Evolutionary conservation across 1,140 invertebrate genomes (phyloP).

Genomic region (Zaprionus tsacasi): DNA sequence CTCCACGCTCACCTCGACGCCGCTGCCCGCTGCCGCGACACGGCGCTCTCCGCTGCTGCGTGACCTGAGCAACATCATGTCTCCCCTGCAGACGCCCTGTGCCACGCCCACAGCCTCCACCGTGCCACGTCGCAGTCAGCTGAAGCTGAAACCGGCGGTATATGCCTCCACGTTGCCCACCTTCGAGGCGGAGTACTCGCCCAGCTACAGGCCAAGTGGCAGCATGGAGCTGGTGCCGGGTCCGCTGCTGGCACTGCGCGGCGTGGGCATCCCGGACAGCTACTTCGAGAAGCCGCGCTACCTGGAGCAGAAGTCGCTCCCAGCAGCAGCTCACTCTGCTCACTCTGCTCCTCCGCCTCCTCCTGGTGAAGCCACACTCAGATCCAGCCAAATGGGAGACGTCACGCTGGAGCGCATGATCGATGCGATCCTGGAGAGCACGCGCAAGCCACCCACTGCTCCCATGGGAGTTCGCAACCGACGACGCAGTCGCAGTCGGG

Average conservation of each 20-base stretch:
- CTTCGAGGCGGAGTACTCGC: slow-evolving; percentile 75
- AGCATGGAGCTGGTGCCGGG: slow-evolving; percentile 62
- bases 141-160: slow-evolving; percentile 13
- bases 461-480: slow-evolving; percentile 5
- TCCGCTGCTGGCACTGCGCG: slow-evolving; percentile 73
- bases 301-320: slow-evolving; percentile 46
- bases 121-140: not conserved
- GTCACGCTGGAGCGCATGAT: slow-evolving; percentile 82
- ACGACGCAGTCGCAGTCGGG: not conserved
- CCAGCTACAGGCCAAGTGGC: slow-evolving; percentile 53
- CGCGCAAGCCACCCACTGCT: slow-evolving; percentile 44
- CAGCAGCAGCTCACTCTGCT: not conserved
- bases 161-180: slow-evolving; percentile 64
- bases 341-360: not conserved
- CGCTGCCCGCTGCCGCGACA: slow-evolving; percentile 50
- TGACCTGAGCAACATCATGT: slow-evolving; percentile 74
- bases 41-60: slow-evolving; percentile 48
- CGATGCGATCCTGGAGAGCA: slow-evolving; percentile 80
- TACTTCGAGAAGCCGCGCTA: slow-evolving; percentile 83
- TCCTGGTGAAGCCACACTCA: slow-evolving; percentile 45
- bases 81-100: slow-evolving; percentile 27
- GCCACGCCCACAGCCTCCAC: slow-evolving; percentile 36
- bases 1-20: slow-evolving; percentile 74
- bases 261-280: slow-evolving; percentile 76
- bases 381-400: slow-evolving; percentile 79